These are phyloP conservation scores for Thamnophis elegans DNA, from an alignment of 2,797 vertebrate genomes.

Conservation along the genomic window DNA sequence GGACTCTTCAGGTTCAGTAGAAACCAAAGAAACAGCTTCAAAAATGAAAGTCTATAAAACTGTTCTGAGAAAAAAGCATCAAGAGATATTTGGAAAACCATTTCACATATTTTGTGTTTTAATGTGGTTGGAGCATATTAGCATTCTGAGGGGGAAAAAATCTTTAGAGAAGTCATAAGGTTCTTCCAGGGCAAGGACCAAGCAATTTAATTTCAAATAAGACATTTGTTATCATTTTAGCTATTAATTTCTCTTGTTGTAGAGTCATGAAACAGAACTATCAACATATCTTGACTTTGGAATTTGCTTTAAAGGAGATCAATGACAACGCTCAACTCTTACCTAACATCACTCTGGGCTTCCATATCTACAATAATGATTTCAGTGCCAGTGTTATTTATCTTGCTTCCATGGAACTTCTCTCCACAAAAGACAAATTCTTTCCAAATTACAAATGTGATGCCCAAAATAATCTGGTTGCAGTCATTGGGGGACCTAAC, in stretches of 20 bases:
- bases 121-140: neutral
- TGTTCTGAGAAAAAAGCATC: neutral
- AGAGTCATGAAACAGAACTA: constrained; percentile 4
- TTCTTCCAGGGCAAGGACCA: neutral
- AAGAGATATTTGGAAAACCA: neutral
- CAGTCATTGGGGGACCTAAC: constrained; percentile 4
- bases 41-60: neutral
- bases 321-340: neutral
- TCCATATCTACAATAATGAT: neutral
- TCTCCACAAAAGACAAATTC: neutral
- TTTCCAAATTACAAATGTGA: constrained; percentile 9
- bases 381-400: neutral
- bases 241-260: neutral
- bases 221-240: neutral
- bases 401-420: constrained; percentile 12
- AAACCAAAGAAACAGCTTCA: neutral
- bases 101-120: neutral
- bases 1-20: neutral
- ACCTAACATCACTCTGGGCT: neutral
- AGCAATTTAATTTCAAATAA: neutral
- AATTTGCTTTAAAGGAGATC: constrained; percentile 6
- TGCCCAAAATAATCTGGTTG: neutral
- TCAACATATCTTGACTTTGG: constrained; percentile 5
- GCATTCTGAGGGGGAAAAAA: neutral
- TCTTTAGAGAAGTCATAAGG: neutral